Percentiles rank a stretch among this genome's conserved stretches.
Conservation (phyloP, 92 coral and sea anemone species). For the Phenganax stokvisi region DNA sequence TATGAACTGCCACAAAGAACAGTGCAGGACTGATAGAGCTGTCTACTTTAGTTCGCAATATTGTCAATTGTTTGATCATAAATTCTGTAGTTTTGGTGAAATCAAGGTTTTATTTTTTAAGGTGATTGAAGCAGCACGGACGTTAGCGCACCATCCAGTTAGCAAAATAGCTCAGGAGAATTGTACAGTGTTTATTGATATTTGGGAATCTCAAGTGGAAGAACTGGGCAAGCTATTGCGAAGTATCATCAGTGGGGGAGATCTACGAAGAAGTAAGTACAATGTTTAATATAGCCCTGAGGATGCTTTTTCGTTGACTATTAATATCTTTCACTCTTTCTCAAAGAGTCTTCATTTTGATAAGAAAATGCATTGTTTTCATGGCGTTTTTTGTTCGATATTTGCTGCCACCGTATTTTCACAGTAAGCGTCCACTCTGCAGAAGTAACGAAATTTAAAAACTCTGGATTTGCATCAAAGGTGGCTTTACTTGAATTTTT, state of each 20-base stretch:
- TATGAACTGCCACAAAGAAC: too few relatives aligned
- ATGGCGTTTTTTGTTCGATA: not conserved
- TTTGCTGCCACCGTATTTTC: slow-evolving; percentile 34
- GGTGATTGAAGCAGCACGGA: slow-evolving; percentile 94
- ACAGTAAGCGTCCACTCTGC: slow-evolving; percentile 38
- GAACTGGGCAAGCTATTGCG: slow-evolving; percentile 86
- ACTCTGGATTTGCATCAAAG: not conserved
- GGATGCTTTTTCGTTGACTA: not conserved
- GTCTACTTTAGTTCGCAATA: too few relatives aligned
- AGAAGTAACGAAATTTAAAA: slow-evolving; percentile 20
- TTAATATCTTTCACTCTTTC: not conserved
- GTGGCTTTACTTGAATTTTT: not conserved
- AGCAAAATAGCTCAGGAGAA: slow-evolving; percentile 98
- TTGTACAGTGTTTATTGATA: slow-evolving; percentile 93
- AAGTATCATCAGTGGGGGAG: slow-evolving; percentile 85
- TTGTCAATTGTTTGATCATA: not conserved
- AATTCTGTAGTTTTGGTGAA: not conserved
- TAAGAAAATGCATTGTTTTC: too few relatives aligned
- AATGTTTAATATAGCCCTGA: not conserved
- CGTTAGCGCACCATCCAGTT: slow-evolving; percentile 82
- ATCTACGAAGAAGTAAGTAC: slow-evolving; percentile 76
- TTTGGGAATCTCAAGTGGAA: slow-evolving; percentile 96
- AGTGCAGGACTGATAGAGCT: too few relatives aligned
- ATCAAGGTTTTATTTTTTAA: slow-evolving; percentile 23
- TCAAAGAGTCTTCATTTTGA: not conserved